Evolutionary conservation across 1,140 invertebrate genomes (phyloP).

Genomic region (Drosophila saltans): DNA sequence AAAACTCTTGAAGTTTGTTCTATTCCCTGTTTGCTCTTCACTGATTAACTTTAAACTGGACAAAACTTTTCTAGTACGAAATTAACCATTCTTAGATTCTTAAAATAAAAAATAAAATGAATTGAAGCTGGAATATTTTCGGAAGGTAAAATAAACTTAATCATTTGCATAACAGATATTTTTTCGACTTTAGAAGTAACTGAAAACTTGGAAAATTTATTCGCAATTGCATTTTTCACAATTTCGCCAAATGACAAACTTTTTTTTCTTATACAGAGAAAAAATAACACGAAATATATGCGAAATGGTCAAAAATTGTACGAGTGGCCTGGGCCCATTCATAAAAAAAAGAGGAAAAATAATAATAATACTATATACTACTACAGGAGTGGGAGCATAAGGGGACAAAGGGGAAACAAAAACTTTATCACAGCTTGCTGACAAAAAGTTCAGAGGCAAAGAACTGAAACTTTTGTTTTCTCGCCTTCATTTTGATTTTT

Average conservation of each 20-base stretch:
- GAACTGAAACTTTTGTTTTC: constrained; percentile 76
- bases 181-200: constrained; percentile 27
- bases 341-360: constrained; percentile 33
- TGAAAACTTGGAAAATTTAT: constrained; percentile 65
- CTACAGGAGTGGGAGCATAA: background rate
- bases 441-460: constrained; percentile 63
- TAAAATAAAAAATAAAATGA: too few relatives aligned
- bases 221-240: constrained; percentile 63
- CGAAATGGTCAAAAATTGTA: constrained; percentile 48
- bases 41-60: too few relatives aligned
- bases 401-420: constrained; percentile 26
- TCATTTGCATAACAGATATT: constrained; percentile 54
- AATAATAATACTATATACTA: constrained; percentile 22
- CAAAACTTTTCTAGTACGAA: too few relatives aligned
- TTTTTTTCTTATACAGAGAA: constrained; percentile 34
- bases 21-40: too few relatives aligned
- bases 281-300: constrained; percentile 34
- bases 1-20: too few relatives aligned
- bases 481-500: constrained; percentile 53
- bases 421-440: constrained; percentile 68
- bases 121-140: background rate
- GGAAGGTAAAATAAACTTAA: constrained; percentile 27
- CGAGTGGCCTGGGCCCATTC: constrained; percentile 32
- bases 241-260: constrained; percentile 61
- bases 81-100: too few relatives aligned